These are phyloP conservation scores for Drosophila hydei DNA, from an alignment of 1,140 invertebrate species.

Conservation along the genomic window DNA sequence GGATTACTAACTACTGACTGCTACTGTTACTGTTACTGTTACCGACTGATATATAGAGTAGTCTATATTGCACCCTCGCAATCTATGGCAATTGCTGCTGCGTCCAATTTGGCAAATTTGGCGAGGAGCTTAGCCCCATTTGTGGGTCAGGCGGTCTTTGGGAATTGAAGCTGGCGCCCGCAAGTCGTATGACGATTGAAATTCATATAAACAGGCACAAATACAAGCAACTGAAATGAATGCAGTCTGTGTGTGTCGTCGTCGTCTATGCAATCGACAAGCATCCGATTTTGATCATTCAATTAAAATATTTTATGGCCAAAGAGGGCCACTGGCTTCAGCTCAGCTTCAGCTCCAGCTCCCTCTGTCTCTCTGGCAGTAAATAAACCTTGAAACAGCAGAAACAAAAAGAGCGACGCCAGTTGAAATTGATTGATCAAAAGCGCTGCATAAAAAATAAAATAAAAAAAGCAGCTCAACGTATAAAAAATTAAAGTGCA, in stretches of 20 bases:
- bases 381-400: constrained; percentile 55
- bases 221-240: background rate
- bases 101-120: constrained; percentile 69
- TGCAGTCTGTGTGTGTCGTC: constrained; percentile 10
- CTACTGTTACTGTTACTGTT: too few relatives aligned
- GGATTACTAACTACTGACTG: too few relatives aligned
- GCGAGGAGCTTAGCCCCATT: constrained; percentile 54
- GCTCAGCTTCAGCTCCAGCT: constrained; percentile 5
- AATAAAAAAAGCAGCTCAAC: constrained; percentile 35
- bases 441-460: constrained; percentile 62
- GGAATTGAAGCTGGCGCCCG: constrained; percentile 74
- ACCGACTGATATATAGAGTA: background rate
- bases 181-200: constrained; percentile 55
- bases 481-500: constrained; percentile 72
- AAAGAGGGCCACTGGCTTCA: constrained; percentile 41
- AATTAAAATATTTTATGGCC: constrained; percentile 76
- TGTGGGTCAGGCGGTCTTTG: constrained; percentile 57
- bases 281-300: constrained; percentile 78
- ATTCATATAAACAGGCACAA: constrained; percentile 52
- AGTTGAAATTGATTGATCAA: constrained; percentile 77
- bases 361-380: constrained; percentile 21
- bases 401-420: constrained; percentile 38
- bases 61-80: constrained; percentile 25
- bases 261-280: constrained; percentile 32
- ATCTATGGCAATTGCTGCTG: constrained; percentile 43